Percentiles rank a stretch among this genome's conserved stretches.
phyloP scores from a whole-genome alignment of 2,888 invertebrate species.

The Poecilus cupreus region DNA sequence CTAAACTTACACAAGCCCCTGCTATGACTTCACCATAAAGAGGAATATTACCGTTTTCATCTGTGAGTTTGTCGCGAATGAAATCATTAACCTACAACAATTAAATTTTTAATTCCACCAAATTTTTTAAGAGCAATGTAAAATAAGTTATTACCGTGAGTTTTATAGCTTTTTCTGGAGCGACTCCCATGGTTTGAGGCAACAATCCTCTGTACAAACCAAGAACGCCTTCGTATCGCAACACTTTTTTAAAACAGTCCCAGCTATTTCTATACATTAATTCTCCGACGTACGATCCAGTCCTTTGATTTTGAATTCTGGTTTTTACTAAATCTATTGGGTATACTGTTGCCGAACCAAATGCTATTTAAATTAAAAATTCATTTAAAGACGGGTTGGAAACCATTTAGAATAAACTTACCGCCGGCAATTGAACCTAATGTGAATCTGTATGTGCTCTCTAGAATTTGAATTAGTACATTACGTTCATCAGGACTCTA shows the following conservation, averaged over 20 bases:
- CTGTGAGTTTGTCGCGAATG: conserved; percentile 94
- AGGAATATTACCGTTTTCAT: conserved; percentile 88
- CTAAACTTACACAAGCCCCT: conserved; percentile 90
- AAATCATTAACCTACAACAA: conserved; percentile 89
- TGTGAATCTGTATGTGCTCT: conserved; percentile 94
- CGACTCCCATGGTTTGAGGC: conserved; percentile 98
- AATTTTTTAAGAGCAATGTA: not conserved
- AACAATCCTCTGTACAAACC: conserved; percentile 95
- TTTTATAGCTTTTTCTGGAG: conserved; percentile 99
- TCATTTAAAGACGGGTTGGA: not conserved
- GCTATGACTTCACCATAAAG: conserved; percentile 91
- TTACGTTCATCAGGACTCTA: conserved; percentile 94
- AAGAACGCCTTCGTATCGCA: conserved; percentile 88
- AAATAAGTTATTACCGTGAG: conserved; percentile 80
- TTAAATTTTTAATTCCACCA: not conserved
- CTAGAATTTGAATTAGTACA: conserved; percentile 89
- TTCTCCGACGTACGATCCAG: conserved; percentile 96
- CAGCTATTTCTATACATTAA: conserved; percentile 96
- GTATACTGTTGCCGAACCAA: conserved; percentile 98
- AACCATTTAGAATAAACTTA: conserved; percentile 72
- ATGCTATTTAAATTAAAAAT: conserved; percentile 77
- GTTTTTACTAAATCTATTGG: conserved; percentile 99
- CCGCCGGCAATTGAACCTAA: conserved; percentile 96
- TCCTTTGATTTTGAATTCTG: conserved; percentile 98
- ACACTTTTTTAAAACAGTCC: conserved; percentile 97